Evolutionary conservation across 2,113 vertebrate species (phyloP), one percentile per base, ranked within the genome.

Genomic region (Hoplias malabaricus): DNA sequence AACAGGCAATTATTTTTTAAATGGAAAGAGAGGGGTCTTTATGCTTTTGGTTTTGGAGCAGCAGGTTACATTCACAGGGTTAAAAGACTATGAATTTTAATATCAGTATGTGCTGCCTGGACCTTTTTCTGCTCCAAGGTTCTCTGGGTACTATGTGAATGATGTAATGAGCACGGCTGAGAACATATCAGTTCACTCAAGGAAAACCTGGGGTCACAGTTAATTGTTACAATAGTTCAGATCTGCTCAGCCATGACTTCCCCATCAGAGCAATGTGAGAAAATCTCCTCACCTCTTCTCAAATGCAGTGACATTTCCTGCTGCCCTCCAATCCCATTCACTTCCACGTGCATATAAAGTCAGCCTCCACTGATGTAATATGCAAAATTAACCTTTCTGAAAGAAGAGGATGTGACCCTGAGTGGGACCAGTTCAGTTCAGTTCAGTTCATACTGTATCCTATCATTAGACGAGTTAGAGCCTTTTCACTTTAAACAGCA

Each of bases 251-350:
- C 43, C 68, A 31, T 78, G 76, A 70, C 56, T 62, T 70, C 16
- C 31, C 56, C 67, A 78, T 62, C 27, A 12, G 14, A 50, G 40
- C 21, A n/a, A 31, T 14, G 16, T 38, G 9, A 70, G 11, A 71
- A 82, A 73, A 43, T 29, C 34, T 75, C 19, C 29, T 65, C 36
- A 70, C 65, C 46, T 74, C 69, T 54, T 8, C 13, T 27, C 34
- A 46, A 78, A 76, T 62, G 68, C 48, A n/a, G 69, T 83, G 81
- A 71, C 81, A 83, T 83, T 83, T 83, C 29, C 31, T 67, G 25
- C 59, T 12, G 69, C 36, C 21, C n/a, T 43, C 29, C 67, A 36
- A 67, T 27, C 59, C 48, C 43, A 46, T 11, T 61, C n/a, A 61
- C 56, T 27, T 74, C 12, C 46, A 56, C 38, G 46, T 9, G 11